These are phyloP conservation scores for Euclidia mi DNA, from an alignment of 2,888 invertebrate genomes.

Conservation along the genomic window DNA sequence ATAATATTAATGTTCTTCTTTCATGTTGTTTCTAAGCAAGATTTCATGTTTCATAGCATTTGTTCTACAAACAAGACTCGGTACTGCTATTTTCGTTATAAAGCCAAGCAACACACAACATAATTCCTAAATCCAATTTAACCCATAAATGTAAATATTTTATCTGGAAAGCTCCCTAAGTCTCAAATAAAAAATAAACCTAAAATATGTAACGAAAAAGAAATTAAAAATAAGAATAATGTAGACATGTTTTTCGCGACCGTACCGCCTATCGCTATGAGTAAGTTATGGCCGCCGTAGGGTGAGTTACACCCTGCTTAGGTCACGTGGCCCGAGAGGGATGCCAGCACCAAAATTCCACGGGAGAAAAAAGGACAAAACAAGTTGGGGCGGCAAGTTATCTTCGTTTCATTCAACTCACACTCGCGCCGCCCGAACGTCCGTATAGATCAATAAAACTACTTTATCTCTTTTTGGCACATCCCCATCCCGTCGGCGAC, in stretches of 20 bases:
- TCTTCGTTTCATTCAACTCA: slow-evolving; percentile 90
- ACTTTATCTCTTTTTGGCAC: slow-evolving; percentile 91
- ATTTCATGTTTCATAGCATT: neutral
- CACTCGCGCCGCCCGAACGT: slow-evolving; percentile 88
- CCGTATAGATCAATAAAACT: slow-evolving; percentile 91
- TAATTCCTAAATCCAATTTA: slow-evolving; percentile 30
- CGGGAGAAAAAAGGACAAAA: slow-evolving; percentile 72
- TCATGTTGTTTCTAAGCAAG: slow-evolving; percentile 35
- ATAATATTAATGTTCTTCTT: slow-evolving; percentile 70
- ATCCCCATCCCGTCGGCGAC: slow-evolving; percentile 87
- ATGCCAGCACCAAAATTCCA: slow-evolving; percentile 70
- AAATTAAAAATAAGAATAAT: slow-evolving; percentile 72
- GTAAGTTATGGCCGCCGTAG: slow-evolving; percentile 90
- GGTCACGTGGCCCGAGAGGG: slow-evolving; percentile 88
- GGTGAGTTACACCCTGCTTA: slow-evolving; percentile 90
- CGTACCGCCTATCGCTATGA: slow-evolving; percentile 90
- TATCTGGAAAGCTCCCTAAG: slow-evolving; percentile 34
- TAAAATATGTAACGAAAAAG: slow-evolving; percentile 55
- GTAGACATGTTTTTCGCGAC: slow-evolving; percentile 85
- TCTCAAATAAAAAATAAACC: slow-evolving; percentile 49
- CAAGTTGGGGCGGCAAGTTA: slow-evolving; percentile 89
- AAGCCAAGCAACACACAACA: neutral
- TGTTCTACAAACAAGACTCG: too few relatives aligned
- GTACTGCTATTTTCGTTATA: slow-evolving; percentile 1
- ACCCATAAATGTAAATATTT: slow-evolving; percentile 47